Conservation (phyloP, 2,888 invertebrate species). For the Macrostomum cliftonense region DNA sequence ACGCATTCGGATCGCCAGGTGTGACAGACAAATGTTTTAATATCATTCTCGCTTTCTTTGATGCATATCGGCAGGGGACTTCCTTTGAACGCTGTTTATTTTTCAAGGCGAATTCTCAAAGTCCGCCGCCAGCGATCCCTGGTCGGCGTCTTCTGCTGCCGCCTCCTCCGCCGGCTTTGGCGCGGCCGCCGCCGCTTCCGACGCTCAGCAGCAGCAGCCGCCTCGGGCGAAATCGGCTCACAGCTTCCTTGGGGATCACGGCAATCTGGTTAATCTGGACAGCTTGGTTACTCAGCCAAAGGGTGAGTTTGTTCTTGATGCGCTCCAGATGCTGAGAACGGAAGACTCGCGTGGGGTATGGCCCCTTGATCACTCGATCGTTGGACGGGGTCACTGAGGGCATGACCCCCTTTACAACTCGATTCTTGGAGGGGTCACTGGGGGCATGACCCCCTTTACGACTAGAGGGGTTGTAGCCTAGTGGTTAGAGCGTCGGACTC, state of each 20-base stretch:
- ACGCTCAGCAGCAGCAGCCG: conserved; percentile 50
- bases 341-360: too few relatives aligned
- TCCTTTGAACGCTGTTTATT: conserved; percentile 1
- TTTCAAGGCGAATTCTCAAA: conserved; percentile 6
- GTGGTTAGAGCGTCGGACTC: too few relatives aligned
- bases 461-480: too few relatives aligned
- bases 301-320: conserved; percentile 14
- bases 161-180: conserved; percentile 24
- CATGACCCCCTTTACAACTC: too few relatives aligned
- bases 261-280: conserved; percentile 85
- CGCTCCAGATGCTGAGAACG: too few relatives aligned
- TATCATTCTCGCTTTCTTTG: too few relatives aligned
- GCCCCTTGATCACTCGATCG: too few relatives aligned
- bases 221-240: conserved; percentile 60
- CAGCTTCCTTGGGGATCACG: conserved; percentile 87
- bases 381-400: too few relatives aligned
- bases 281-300: conserved; percentile 56
- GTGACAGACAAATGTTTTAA: too few relatives aligned
- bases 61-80: too few relatives aligned
- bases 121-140: conserved; percentile 16
- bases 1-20: conserved; percentile 6
- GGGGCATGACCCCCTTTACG: too few relatives aligned
- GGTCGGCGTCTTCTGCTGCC: conserved; percentile 14
- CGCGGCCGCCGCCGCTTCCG: conserved; percentile 61
- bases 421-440: too few relatives aligned